phyloP scores from a whole-genome alignment of 1,140 invertebrate species.

The Hormaphis cornu region DNA sequence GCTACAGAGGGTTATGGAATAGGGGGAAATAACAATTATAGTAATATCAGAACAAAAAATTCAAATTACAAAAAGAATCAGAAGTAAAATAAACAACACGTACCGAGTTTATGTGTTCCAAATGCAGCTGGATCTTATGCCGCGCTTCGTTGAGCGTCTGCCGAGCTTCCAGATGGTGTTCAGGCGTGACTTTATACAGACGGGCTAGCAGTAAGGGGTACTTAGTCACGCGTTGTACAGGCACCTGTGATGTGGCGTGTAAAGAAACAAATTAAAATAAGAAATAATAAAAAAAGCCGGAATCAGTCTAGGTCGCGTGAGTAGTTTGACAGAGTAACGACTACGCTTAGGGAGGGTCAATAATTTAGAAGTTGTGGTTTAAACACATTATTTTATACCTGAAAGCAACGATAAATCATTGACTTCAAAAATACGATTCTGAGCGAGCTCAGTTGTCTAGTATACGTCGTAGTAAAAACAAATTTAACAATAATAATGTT shows the following conservation, averaged over 20 bases:
- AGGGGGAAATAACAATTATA: not conserved
- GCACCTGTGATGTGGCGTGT: slow-evolving; percentile 54
- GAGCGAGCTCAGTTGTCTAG: too few species aligned
- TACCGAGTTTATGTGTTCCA: slow-evolving; percentile 87
- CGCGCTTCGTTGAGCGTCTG: slow-evolving; percentile 68
- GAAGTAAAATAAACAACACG: slow-evolving; percentile 32
- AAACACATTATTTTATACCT: too few species aligned
- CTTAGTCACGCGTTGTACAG: slow-evolving; percentile 81
- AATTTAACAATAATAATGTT: too few species aligned
- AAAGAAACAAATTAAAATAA: slow-evolving; percentile 34
- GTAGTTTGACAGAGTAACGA: too few species aligned
- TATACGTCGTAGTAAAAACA: too few species aligned
- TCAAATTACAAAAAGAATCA: not conserved
- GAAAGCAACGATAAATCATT: too few species aligned
- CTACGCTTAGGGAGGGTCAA: too few species aligned
- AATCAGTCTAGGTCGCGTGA: too few species aligned
- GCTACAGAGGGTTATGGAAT: slow-evolving; percentile 45
- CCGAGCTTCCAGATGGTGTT: slow-evolving; percentile 59
- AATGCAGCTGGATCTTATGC: slow-evolving; percentile 81
- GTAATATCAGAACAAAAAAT: not conserved
- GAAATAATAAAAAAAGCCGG: too few species aligned
- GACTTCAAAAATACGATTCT: too few species aligned
- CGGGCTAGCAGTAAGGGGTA: slow-evolving; percentile 85
- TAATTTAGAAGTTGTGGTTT: too few species aligned
- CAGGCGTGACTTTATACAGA: slow-evolving; percentile 81